Evolutionary conservation across 1,140 invertebrate genomes (phyloP), one percentile per base, ranked within the genome.

Genomic region (Drosophila tsacasi): DNA sequence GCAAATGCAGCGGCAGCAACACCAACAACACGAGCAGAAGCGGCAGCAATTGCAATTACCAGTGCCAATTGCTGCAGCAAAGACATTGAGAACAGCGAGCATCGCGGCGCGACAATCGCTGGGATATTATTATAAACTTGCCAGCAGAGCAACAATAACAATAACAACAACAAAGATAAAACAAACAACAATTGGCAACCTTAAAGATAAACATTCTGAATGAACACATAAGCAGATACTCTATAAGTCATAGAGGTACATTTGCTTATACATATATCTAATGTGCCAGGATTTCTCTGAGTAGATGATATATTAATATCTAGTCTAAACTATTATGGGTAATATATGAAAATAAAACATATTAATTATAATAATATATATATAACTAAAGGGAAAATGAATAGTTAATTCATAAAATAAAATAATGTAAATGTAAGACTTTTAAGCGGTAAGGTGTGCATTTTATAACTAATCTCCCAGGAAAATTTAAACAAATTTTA

Each of bases 51-150:
- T 73, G 61, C 79, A 69, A 50, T 83, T 83, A 79, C 75, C 63
- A 61, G 19, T 55, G 55, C 65, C 82, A 84, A 80, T 61, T 76
- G 32, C 59, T 74, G 50, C 39, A 67, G 55, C 60, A 47, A 57
- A 75, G 52, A 57, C 74, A 67, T 61, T 58, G 47, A 63, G 58
- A 46, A 71, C 63, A 46, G 58, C 71, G 50, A 65, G 58, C 54
- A 49, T 35, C 27, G 32, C 67, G 67, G 39, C 47, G 66, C 66
- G 67, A 55, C 69, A 67, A 77, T 64, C 65, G 75, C 76, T 79
- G 73, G 47, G 65, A 83, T 68, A 77, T 77, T 77, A 67, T 67
- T 76, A 46, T 75, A 68, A 76, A 76, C 32, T 76, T 44, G 23
- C 54, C n/a, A 78, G 46, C 59, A 49, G n/a, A 58, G 32, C 25